A percentile compares a stretch with the other conserved stretches of the same genome.
These are phyloP conservation scores for Coleophora flavipennella DNA, from an alignment of 2,888 invertebrate species.

Conservation along the genomic window DNA sequence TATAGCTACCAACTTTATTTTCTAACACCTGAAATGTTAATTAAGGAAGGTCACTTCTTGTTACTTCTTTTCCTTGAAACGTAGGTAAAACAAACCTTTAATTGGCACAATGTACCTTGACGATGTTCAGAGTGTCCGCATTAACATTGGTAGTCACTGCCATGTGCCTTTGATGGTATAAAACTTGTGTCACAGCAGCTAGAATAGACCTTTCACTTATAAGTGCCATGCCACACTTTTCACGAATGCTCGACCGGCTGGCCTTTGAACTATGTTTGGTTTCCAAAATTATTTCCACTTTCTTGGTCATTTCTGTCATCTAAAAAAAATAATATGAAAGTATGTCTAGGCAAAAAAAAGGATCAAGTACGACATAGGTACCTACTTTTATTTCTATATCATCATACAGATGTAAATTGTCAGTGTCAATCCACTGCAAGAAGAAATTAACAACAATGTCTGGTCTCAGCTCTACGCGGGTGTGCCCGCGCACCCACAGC, in stretches of 20 bases:
- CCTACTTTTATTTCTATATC: conserved; percentile 28
- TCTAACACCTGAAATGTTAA: conserved; percentile 31
- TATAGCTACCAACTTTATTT: conserved; percentile 29
- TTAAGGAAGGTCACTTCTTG: background rate
- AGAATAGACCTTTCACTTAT: conserved; percentile 23
- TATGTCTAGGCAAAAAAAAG: too few relatives aligned
- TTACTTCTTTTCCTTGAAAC: background rate
- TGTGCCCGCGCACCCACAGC: conserved; percentile 30
- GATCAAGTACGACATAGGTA: too few relatives aligned
- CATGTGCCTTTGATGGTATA: conserved; percentile 30
- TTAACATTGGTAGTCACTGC: conserved; percentile 23
- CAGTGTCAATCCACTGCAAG: conserved; percentile 45
- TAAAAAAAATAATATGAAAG: conserved; percentile 17
- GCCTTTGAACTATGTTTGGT: conserved; percentile 2
- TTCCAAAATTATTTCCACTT: conserved; percentile 20
- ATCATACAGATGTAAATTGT: conserved; percentile 30
- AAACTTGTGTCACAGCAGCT: conserved; percentile 30
- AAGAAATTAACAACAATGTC: conserved; percentile 41
- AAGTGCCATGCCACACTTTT: conserved; percentile 12
- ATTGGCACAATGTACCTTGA: conserved; percentile 29
- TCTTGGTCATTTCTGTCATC: conserved; percentile 23
- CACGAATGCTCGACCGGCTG: conserved; percentile 3
- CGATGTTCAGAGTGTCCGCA: conserved; percentile 33
- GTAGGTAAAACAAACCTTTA: too few relatives aligned
- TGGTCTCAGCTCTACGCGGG: conserved; percentile 25